These are phyloP conservation scores for Neoseiulus cucumeris DNA, from an alignment of 1,140 invertebrate genomes.

Conservation along the genomic window DNA sequence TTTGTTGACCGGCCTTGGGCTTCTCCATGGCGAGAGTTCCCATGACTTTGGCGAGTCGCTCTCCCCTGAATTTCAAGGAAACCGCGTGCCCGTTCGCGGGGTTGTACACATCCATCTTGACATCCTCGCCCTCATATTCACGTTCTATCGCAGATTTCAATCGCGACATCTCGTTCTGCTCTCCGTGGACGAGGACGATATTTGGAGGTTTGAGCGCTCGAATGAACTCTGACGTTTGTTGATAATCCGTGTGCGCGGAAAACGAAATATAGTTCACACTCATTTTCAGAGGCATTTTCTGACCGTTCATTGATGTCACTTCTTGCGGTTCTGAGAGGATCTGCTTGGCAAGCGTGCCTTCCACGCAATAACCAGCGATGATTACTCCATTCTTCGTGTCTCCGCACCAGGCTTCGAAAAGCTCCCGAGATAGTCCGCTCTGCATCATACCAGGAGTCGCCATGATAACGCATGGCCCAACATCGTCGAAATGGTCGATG, in stretches of 20 bases:
- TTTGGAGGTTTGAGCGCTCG: conserved; percentile 78
- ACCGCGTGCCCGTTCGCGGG: conserved; percentile 86
- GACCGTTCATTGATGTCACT: conserved; percentile 79
- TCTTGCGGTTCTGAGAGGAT: conserved; percentile 95
- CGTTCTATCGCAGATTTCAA: conserved; percentile 77
- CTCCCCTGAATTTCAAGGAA: conserved; percentile 78
- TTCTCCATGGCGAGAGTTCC: conserved; percentile 64
- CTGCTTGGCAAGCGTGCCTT: conserved; percentile 91
- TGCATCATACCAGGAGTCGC: conserved; percentile 99
- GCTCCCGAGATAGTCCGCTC: conserved; percentile 81
- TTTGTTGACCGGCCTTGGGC: conserved; percentile 48
- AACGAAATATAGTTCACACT: conserved; percentile 99
- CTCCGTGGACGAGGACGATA: conserved; percentile 91
- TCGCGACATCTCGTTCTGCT: conserved; percentile 94
- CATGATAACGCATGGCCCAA: conserved; percentile 97
- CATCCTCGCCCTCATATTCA: conserved; percentile 80
- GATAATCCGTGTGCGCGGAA: conserved; percentile 96
- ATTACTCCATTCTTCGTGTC: conserved; percentile 95
- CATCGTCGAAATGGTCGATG: conserved; percentile 98
- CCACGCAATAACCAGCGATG: conserved; percentile 96
- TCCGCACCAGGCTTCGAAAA: conserved; percentile 97
- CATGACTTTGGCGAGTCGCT: conserved; percentile 95
- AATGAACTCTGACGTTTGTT: conserved; percentile 95
- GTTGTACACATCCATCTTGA: conserved; percentile 79
- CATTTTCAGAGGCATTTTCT: conserved; percentile 87